phyloP scores from a whole-genome alignment of 2,797 vertebrate genomes.

The Salarias fasciatus region DNA sequence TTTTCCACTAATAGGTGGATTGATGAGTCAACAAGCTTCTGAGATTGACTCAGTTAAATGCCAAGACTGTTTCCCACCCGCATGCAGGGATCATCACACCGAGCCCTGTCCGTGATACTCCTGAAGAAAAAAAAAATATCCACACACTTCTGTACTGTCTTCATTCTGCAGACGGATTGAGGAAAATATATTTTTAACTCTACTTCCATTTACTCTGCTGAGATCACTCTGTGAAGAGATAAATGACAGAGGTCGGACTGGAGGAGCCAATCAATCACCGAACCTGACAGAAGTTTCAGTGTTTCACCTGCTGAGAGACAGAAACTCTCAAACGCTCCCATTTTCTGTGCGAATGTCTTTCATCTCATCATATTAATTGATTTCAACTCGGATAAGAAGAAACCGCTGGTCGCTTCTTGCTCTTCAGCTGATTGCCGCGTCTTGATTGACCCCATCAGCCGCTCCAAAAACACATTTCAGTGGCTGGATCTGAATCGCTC shows the following conservation, averaged over 20 bases:
- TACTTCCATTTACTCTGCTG: no score
- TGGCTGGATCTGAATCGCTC: not conserved
- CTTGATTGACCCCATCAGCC: slow-evolving; percentile 15
- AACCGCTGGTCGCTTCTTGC: not conserved
- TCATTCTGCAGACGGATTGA: slow-evolving; percentile 24
- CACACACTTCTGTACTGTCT: slow-evolving; percentile 11
- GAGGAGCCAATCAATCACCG: slow-evolving; percentile 24
- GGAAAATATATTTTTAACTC: not conserved
- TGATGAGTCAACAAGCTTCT: no score
- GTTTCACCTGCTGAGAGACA: not conserved
- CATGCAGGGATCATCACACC: no score
- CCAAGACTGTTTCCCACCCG: no score
- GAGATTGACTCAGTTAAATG: no score
- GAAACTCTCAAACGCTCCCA: slow-evolving; percentile 1
- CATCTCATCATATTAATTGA: slow-evolving; percentile 3
- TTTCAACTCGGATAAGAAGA: no score
- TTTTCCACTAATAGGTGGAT: no score
- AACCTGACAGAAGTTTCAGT: slow-evolving; percentile 9
- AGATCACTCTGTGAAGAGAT: not conserved
- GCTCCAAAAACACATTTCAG: slow-evolving; percentile 24
- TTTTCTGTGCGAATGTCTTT: slow-evolving; percentile 5
- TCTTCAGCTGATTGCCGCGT: slow-evolving; percentile 24
- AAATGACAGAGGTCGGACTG: slow-evolving; percentile 1
- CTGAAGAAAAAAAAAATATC: slow-evolving; percentile 14
- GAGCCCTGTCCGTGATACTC: no score